Evolutionary conservation across 2,888 invertebrate genomes (phyloP), one percentile per base, ranked within the genome.

Genomic region (Geotrupes spiniger): DNA sequence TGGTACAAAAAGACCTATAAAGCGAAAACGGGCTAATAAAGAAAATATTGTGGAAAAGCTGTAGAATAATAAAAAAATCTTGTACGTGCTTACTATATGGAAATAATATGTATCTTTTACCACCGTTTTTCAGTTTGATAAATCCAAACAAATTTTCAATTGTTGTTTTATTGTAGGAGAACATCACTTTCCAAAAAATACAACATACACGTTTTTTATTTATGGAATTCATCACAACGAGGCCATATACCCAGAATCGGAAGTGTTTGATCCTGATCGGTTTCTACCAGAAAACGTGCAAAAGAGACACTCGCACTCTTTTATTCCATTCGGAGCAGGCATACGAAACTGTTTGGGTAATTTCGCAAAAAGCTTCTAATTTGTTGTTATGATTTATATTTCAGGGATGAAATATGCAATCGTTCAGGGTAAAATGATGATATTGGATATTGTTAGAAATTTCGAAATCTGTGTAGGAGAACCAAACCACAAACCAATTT

Each of bases 201-300:
- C n/a, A n/a, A n/a, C n/a, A n/a, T n/a, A n/a, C n/a, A n/a, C n/a
- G n/a, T n/a, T 55, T 10, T 48, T 42, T 17, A 26, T 51, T 25
- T 51, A 48, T 25, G 45, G 41, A 1, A 37, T 53, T 28, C 53
- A 56, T 31, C 33, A 39, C 17, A 11, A 27, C 5, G 47, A 46
- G 14, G 37, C 47, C n/a, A 43, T 36, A 21, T 56, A 39, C 36
- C 47, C 53, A 2, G 28, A 57, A n/a, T 51, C 56, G 8, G 46
- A 51, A 21, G 39, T 46, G 27, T 57, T 57, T 29, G 48, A 52
- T 46, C 56, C 56, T 10, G 47, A 51, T 11, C 26, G 55, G 31
- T 55, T 53, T 46, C 21, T 44, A 33, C 45, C 37, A 2, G 51
- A 49, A 31, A 53, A 52, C 40, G 11, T 31, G n/a, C 4, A 11